Evolutionary conservation across 2,797 vertebrate species (phyloP).

Genomic region (Sciurus vulgaris): DNA sequence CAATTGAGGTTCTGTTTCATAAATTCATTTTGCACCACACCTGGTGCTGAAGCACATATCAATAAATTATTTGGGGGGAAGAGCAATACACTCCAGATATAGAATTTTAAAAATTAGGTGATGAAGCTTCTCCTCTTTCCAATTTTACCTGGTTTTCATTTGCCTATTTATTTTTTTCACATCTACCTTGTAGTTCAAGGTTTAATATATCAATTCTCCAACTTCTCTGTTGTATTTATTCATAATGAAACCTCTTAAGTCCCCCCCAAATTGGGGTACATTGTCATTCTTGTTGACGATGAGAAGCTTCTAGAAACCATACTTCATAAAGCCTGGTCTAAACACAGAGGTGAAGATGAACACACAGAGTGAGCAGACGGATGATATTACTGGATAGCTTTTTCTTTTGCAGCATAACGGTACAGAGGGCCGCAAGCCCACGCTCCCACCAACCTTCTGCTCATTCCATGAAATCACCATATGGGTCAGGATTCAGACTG

Average conservation of each 20-base stretch:
- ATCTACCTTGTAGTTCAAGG: background rate
- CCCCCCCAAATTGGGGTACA: background rate
- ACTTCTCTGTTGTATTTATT: constrained; percentile 41
- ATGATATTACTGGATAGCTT: background rate
- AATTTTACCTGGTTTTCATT: constrained; percentile 54
- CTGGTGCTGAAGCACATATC: background rate
- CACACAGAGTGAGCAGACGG: background rate
- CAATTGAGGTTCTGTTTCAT: background rate
- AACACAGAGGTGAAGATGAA: background rate
- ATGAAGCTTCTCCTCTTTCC: constrained; percentile 33
- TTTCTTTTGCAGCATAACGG: background rate
- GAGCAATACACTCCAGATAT: background rate
- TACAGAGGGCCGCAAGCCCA: background rate
- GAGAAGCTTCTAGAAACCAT: background rate
- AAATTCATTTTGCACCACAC: constrained; percentile 21
- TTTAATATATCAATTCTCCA: constrained; percentile 23
- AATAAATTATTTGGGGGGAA: background rate
- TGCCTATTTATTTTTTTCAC: background rate
- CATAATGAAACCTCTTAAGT: background rate
- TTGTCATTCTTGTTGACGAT: background rate
- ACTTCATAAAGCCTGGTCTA: background rate
- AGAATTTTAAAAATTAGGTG: background rate
- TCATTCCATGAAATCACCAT: background rate
- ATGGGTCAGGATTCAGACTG: background rate
- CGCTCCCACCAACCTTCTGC: background rate